Conservation (phyloP, 2,888 invertebrate species). For the Caradrina kadenii region DNA sequence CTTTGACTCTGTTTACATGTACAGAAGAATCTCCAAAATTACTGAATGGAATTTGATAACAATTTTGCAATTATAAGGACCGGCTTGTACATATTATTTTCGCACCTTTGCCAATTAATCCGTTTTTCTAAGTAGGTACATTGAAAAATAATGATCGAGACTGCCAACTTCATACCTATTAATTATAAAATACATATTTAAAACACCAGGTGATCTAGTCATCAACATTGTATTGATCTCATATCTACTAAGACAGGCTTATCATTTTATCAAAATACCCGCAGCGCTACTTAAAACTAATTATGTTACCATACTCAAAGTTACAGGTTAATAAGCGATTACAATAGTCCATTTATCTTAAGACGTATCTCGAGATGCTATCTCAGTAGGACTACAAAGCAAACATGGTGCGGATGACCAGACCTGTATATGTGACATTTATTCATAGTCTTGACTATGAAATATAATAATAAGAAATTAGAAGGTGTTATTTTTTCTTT, state of each 20-base stretch:
- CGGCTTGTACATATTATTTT: neutral
- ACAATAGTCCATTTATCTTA: slow-evolving; percentile 69
- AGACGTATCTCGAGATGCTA: slow-evolving; percentile 73
- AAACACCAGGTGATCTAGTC: slow-evolving; percentile 36
- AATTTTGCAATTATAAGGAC: neutral
- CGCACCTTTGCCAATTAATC: neutral
- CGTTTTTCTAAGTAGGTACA: neutral
- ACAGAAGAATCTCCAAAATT: neutral
- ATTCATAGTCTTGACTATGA: slow-evolving; percentile 63
- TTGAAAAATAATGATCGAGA: neutral
- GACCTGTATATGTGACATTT: slow-evolving; percentile 61
- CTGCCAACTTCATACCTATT: slow-evolving; percentile 10
- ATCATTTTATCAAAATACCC: slow-evolving; percentile 56
- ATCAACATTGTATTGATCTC: slow-evolving; percentile 24
- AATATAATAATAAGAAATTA: slow-evolving; percentile 26
- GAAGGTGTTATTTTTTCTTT: neutral
- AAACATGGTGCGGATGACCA: slow-evolving; percentile 69
- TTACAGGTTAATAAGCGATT: slow-evolving; percentile 67
- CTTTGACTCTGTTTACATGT: neutral
- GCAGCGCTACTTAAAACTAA: slow-evolving; percentile 57
- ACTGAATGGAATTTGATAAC: no score
- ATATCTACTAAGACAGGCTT: slow-evolving; percentile 37
- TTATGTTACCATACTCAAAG: slow-evolving; percentile 58
- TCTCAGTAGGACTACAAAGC: slow-evolving; percentile 70
- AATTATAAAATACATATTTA: slow-evolving; percentile 28